phyloP scores from a whole-genome alignment of 2,888 invertebrate genomes.

The Cantharis rufa region DNA sequence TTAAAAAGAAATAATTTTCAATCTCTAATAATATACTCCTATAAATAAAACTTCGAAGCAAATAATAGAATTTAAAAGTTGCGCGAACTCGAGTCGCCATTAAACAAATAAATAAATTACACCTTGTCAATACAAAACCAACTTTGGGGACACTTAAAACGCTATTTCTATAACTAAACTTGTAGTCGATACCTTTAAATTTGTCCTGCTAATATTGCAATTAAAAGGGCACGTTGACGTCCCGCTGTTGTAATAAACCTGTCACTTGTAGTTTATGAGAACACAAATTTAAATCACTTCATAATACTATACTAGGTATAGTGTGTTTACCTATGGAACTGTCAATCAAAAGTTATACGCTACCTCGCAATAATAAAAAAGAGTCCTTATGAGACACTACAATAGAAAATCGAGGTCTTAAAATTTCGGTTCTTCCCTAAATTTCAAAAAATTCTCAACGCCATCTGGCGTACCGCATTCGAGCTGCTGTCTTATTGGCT shows the following conservation, averaged over 20 bases:
- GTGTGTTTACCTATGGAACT: conserved; percentile 13
- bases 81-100: conserved; percentile 41
- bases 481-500: neutral
- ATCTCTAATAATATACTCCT: neutral
- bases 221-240: conserved; percentile 51
- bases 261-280: conserved; percentile 44
- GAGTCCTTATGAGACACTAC: too few species aligned
- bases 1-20: neutral
- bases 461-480: neutral
- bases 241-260: conserved; percentile 45
- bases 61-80: neutral
- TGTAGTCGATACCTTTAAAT: conserved; percentile 39
- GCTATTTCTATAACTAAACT: conserved; percentile 37
- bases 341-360: neutral
- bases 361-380: neutral
- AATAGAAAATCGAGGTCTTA: too few species aligned
- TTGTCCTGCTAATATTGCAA: conserved; percentile 51
- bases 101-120: conserved; percentile 45
- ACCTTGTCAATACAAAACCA: conserved; percentile 43
- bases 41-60: neutral
- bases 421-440: neutral
- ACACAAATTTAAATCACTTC: conserved; percentile 27
- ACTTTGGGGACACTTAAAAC: conserved; percentile 37
- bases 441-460: neutral
- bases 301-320: conserved; percentile 20